Conservation (phyloP, 2,888 invertebrate species). For the Laothoe populi region DNA sequence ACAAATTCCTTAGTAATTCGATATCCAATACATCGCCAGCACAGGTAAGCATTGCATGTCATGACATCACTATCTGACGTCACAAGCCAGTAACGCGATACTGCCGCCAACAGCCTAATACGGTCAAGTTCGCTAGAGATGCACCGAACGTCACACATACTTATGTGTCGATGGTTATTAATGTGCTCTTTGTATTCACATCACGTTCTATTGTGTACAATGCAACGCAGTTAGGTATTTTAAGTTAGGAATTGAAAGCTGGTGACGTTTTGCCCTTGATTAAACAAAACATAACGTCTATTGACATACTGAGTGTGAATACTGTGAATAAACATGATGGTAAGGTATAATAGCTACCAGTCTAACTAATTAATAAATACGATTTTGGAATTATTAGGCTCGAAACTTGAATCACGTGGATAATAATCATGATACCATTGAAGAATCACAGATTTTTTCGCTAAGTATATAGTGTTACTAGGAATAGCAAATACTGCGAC, state of each 20-base stretch:
- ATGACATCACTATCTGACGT: conserved; percentile 17
- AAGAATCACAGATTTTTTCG: too few species aligned
- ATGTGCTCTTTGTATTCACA: conserved; percentile 7
- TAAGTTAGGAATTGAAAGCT: conserved; percentile 4
- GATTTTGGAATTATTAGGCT: too few species aligned
- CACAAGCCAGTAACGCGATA: conserved; percentile 27
- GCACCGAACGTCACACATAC: conserved; percentile 12
- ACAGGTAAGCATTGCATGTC: conserved; percentile 1
- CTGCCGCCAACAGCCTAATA: conserved; percentile 33
- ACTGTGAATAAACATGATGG: too few species aligned
- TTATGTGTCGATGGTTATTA: conserved; percentile 11
- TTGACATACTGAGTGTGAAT: neutral
- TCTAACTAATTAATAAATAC: too few species aligned
- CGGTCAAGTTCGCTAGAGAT: conserved; percentile 28
- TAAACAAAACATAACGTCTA: neutral
- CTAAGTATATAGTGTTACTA: too few species aligned
- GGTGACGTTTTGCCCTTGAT: neutral
- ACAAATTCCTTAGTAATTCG: neutral
- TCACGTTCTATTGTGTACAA: conserved; percentile 10
- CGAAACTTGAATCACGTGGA: too few species aligned
- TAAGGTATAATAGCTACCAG: too few species aligned
- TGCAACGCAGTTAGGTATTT: conserved; percentile 12
- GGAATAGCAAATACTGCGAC: too few species aligned
- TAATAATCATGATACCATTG: too few species aligned
- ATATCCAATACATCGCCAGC: neutral